Evolutionary conservation across 2,888 invertebrate species (phyloP).

Genomic region (Metalampra italica): DNA sequence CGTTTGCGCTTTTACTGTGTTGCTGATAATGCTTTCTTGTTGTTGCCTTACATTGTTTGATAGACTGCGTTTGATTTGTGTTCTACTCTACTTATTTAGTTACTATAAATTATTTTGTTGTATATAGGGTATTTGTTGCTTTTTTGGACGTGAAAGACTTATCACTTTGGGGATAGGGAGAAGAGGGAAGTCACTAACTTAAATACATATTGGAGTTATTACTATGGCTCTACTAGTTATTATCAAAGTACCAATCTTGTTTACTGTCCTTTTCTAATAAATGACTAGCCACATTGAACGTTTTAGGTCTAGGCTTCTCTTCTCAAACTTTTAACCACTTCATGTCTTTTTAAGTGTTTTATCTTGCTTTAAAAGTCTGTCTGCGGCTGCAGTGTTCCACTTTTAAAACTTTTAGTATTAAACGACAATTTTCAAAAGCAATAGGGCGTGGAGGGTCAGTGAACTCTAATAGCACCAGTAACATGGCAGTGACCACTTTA

Average conservation of each 20-base stretch:
- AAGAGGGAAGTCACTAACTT: no score
- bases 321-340: constrained; percentile 1
- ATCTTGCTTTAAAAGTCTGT: constrained; percentile 9
- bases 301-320: not conserved
- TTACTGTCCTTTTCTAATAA: no score
- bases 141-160: no score
- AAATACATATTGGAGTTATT: no score
- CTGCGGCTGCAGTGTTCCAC: not conserved
- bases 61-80: not conserved
- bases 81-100: no score
- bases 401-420: not conserved
- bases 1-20: constrained; percentile 6
- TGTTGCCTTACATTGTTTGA: not conserved
- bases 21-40: constrained; percentile 2
- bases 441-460: not conserved
- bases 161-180: no score
- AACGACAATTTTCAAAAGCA: not conserved
- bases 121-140: no score
- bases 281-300: no score
- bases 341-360: constrained; percentile 13
- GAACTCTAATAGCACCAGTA: not conserved
- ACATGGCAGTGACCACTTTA: not conserved
- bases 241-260: no score
- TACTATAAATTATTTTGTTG: no score
- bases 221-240: no score